These are phyloP conservation scores for Drosophila tristis DNA, from an alignment of 1,140 invertebrate species.

Conservation along the genomic window DNA sequence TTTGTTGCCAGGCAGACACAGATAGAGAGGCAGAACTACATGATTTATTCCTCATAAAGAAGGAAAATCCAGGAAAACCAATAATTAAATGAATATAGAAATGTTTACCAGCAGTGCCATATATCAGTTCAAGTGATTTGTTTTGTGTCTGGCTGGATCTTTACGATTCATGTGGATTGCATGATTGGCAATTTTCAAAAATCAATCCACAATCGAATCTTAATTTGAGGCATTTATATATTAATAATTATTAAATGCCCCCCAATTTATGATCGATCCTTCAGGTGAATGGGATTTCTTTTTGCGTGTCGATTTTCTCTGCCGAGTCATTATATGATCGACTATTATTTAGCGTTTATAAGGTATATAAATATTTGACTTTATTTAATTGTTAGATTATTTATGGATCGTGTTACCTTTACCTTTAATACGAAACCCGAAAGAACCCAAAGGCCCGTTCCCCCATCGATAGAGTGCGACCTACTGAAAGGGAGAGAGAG, in stretches of 20 bases:
- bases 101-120: not conserved
- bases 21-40: not conserved
- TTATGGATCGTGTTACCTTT: conserved; percentile 42
- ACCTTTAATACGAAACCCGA: conserved; percentile 27
- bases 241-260: conserved; percentile 52
- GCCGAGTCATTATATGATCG: conserved; percentile 54
- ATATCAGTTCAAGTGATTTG: conserved; percentile 12
- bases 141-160: conserved; percentile 34
- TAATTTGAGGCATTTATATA: conserved; percentile 56
- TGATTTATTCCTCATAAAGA: conserved; percentile 1
- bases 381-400: conserved; percentile 57
- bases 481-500: not conserved
- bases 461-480: no score
- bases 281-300: conserved; percentile 33
- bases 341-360: conserved; percentile 51
- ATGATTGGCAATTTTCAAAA: conserved; percentile 45
- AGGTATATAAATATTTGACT: conserved; percentile 43
- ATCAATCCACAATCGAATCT: conserved; percentile 59
- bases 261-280: conserved; percentile 32
- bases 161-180: conserved; percentile 20
- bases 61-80: conserved; percentile 16
- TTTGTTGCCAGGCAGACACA: conserved; percentile 22
- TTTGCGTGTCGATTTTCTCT: conserved; percentile 9
- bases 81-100: conserved; percentile 4
- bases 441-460: conserved; percentile 25